These are phyloP conservation scores for Drosophila ezoana DNA, from an alignment of 2,888 invertebrate species.

Conservation along the genomic window DNA sequence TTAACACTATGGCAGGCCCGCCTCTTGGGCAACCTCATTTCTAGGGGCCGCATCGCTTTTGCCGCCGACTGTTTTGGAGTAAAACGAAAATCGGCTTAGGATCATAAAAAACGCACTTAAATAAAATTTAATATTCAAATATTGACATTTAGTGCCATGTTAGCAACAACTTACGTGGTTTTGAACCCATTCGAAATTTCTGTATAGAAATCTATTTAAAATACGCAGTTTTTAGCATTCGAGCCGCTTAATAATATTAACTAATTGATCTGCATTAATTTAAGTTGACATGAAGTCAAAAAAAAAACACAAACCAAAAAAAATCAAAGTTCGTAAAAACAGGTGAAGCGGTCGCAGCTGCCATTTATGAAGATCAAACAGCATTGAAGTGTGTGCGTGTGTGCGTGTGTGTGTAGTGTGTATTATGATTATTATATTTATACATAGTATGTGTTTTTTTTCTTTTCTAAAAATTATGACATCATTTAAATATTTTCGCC, in stretches of 20 bases:
- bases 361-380: conserved; percentile 53
- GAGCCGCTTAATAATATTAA: conserved; percentile 77
- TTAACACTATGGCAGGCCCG: conserved; percentile 72
- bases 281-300: conserved; percentile 61
- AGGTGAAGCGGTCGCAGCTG: conserved; percentile 49
- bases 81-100: conserved; percentile 79
- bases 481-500: conserved; percentile 81
- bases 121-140: conserved; percentile 81
- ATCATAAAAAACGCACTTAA: conserved; percentile 82
- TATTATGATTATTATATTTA: conserved; percentile 76
- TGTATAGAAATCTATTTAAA: conserved; percentile 52
- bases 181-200: conserved; percentile 39
- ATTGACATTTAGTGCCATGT: conserved; percentile 82
- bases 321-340: conserved; percentile 21
- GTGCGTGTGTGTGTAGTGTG: conserved; percentile 43
- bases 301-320: conserved; percentile 3
- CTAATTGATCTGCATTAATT: conserved; percentile 82
- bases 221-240: conserved; percentile 60
- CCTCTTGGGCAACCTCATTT: conserved; percentile 65
- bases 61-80: conserved; percentile 55
- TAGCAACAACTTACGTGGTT: conserved; percentile 77
- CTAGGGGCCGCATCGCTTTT: conserved; percentile 12
- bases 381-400: conserved; percentile 27
- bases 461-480: conserved; percentile 76
- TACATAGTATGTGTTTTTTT: conserved; percentile 37